Percentiles rank a stretch among this genome's conserved stretches.
phyloP scores from a whole-genome alignment of 2,797 vertebrate species.

The Danio kyathit region DNA sequence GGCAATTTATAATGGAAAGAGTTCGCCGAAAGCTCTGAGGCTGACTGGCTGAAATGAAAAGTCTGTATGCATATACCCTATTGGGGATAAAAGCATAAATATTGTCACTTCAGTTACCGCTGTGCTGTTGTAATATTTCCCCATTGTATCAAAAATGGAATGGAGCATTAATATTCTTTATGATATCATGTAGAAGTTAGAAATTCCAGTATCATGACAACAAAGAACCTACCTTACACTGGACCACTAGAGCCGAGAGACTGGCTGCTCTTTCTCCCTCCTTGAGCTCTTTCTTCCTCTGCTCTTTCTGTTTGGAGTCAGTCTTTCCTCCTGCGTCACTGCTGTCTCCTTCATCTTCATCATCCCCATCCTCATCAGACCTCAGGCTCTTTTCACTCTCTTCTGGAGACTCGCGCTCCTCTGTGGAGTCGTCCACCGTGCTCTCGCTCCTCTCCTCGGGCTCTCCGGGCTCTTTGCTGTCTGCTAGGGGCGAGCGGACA shows the following conservation, averaged over 20 bases:
- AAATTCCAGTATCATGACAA: too few species aligned
- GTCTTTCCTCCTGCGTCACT: constrained; percentile 59
- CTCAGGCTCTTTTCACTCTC: constrained; percentile 81
- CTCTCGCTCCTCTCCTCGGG: constrained; percentile 80
- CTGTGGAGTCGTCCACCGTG: constrained; percentile 79
- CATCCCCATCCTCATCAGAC: constrained; percentile 78
- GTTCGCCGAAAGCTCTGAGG: too few species aligned
- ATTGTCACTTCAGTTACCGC: too few species aligned
- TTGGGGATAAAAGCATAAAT: too few species aligned
- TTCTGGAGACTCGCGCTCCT: constrained; percentile 81
- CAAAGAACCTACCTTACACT: constrained; percentile 78
- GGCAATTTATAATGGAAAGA: too few species aligned
- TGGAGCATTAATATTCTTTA: too few species aligned
- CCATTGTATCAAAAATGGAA: too few species aligned
- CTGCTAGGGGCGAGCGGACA: constrained; percentile 78
- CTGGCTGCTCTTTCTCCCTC: constrained; percentile 41
- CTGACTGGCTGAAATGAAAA: too few species aligned
- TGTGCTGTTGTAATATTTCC: too few species aligned
- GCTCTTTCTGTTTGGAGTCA: constrained; percentile 60
- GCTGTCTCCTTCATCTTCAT: constrained; percentile 59
- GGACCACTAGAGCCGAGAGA: constrained; percentile 76
- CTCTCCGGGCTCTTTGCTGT: constrained; percentile 76
- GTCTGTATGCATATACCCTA: too few species aligned
- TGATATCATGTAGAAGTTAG: too few species aligned
- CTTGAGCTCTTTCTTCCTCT: constrained; percentile 62